Conservation (phyloP, 2,888 invertebrate genomes). For the Marronus borbonicus region DNA sequence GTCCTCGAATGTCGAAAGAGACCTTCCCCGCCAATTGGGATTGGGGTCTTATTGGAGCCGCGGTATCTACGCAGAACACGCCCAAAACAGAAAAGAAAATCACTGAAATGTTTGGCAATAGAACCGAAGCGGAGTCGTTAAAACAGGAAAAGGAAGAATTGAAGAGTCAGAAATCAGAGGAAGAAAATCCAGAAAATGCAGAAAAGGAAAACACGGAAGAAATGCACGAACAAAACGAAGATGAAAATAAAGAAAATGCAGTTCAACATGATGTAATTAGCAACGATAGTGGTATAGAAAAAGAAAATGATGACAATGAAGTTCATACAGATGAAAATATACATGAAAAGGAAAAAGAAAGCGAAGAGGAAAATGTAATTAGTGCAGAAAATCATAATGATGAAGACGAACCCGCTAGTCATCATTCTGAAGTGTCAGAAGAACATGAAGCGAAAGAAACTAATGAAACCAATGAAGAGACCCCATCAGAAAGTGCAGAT, state of each 20-base stretch:
- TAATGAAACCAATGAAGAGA: constrained; percentile 53
- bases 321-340: constrained; percentile 54
- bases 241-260: constrained; percentile 44
- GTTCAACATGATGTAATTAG: constrained; percentile 41
- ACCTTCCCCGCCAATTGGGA: constrained; percentile 81
- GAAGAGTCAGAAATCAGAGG: constrained; percentile 51
- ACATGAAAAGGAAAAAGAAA: constrained; percentile 53
- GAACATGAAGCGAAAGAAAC: constrained; percentile 55
- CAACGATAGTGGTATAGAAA: constrained; percentile 49
- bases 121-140: constrained; percentile 58
- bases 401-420: constrained; percentile 43
- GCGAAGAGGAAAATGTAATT: constrained; percentile 47
- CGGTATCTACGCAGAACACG: constrained; percentile 61
- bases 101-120: constrained; percentile 50
- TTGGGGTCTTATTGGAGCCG: constrained; percentile 78
- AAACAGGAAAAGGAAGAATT: constrained; percentile 60
- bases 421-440: constrained; percentile 51
- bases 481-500: constrained; percentile 51
- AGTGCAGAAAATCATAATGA: constrained; percentile 54
- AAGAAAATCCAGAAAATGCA: constrained; percentile 50
- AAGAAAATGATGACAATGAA: constrained; percentile 55
- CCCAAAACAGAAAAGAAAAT: constrained; percentile 52
- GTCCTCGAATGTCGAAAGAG: constrained; percentile 84
- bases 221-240: constrained; percentile 49
- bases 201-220: constrained; percentile 50